Percentiles rank a stretch among this genome's conserved stretches.
Evolutionary conservation across 2,888 invertebrate genomes (phyloP).

Genomic region (Strigamia maritima): DNA sequence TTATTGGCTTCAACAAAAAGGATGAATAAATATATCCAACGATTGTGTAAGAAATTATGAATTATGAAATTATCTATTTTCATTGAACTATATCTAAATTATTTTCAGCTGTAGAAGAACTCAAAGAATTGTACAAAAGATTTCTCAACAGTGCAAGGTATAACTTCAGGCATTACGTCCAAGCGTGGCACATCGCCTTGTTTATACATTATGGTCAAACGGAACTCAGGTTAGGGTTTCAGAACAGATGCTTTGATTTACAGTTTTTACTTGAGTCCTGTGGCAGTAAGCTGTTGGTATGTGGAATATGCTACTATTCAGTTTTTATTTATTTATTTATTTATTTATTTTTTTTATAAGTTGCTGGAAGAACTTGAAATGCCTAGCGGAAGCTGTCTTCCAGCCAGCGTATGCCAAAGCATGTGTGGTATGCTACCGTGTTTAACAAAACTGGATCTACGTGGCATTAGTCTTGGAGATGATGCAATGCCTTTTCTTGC

Average conservation of each 20-base stretch:
- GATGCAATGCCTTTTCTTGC: neutral
- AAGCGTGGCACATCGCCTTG: neutral
- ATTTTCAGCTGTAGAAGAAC: neutral
- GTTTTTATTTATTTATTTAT: neutral
- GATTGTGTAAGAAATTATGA: neutral
- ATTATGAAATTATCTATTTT: too few species aligned
- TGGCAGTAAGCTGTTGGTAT: neutral
- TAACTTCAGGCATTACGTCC: neutral
- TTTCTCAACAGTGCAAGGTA: neutral
- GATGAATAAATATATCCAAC: neutral
- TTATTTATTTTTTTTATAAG: neutral
- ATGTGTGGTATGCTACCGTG: neutral
- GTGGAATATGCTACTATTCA: neutral
- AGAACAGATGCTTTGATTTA: conserved; percentile 9
- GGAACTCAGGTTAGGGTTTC: neutral
- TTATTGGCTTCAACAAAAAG: neutral
- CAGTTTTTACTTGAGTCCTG: neutral
- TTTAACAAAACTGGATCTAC: neutral
- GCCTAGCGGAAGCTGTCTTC: neutral
- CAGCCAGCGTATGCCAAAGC: neutral
- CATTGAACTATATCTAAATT: neutral
- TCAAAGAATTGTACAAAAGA: neutral
- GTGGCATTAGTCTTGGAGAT: neutral
- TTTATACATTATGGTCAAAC: neutral
- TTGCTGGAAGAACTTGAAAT: neutral